phyloP scores from a whole-genome alignment of 1,140 invertebrate species.

The Battus philenor region DNA sequence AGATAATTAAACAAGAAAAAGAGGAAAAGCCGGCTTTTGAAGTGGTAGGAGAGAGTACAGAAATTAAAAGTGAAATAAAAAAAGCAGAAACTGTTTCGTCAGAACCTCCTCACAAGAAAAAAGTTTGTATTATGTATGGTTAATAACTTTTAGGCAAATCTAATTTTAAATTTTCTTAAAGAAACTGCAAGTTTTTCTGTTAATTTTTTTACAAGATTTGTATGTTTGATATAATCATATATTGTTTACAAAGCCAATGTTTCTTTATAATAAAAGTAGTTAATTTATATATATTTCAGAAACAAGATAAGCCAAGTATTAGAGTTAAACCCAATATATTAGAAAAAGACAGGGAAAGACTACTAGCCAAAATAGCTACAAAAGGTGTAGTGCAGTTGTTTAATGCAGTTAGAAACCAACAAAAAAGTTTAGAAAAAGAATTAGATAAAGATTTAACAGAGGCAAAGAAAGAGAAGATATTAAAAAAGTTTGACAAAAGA shows the following conservation, averaged over 20 bases:
- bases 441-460: slow-evolving; percentile 86
- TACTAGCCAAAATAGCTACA: slow-evolving; percentile 89
- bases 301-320: slow-evolving; percentile 79
- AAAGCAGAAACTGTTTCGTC: slow-evolving; percentile 36
- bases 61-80: slow-evolving; percentile 64
- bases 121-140: slow-evolving; percentile 48
- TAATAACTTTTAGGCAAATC: slow-evolving; percentile 11
- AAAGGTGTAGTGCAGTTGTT: slow-evolving; percentile 95
- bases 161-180: too few relatives aligned
- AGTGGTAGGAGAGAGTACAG: slow-evolving; percentile 67
- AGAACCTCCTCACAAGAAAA: slow-evolving; percentile 62
- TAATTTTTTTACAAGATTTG: background rate
- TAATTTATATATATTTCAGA: slow-evolving; percentile 75
- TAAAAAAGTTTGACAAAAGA: slow-evolving; percentile 88
- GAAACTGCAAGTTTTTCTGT: slow-evolving; percentile 18
- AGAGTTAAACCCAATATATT: slow-evolving; percentile 84
- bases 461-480: slow-evolving; percentile 87
- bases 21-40: slow-evolving; percentile 73
- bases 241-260: too few relatives aligned
- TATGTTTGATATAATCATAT: slow-evolving; percentile 18
- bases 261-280: too few relatives aligned
- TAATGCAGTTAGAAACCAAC: slow-evolving; percentile 91
- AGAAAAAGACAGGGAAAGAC: slow-evolving; percentile 84
- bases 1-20: slow-evolving; percentile 73
- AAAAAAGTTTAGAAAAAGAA: slow-evolving; percentile 85